A percentile compares a stretch with the other conserved stretches of the same genome.
These are phyloP conservation scores for Brachionus manjavacas DNA, from an alignment of 1,140 invertebrate genomes.

Conservation along the genomic window DNA sequence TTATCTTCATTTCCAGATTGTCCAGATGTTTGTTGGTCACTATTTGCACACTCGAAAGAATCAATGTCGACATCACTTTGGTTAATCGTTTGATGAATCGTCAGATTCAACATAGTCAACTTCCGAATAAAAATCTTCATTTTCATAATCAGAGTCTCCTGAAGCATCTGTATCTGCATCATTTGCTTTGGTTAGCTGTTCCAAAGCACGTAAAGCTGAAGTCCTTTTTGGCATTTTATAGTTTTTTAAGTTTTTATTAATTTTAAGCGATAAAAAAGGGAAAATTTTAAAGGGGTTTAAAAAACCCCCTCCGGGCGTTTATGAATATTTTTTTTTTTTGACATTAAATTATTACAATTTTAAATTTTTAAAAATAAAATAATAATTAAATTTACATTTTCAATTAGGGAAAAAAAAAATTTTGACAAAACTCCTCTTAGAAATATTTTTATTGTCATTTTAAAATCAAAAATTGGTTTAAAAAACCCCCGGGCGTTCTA, in stretches of 20 bases:
- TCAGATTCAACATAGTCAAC: background rate
- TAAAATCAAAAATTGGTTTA: too few relatives aligned
- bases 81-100: background rate
- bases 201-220: background rate
- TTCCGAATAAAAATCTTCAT: background rate
- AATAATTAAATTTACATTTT: too few relatives aligned
- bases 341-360: background rate
- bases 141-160: too few relatives aligned
- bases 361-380: too few relatives aligned
- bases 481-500: too few relatives aligned
- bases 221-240: background rate
- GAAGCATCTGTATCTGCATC: background rate
- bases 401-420: too few relatives aligned
- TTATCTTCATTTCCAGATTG: conserved; percentile 23
- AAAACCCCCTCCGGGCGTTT: background rate
- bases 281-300: background rate
- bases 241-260: background rate
- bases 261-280: background rate
- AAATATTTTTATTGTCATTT: too few relatives aligned
- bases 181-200: too few relatives aligned
- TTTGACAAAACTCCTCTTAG: too few relatives aligned
- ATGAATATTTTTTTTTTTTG: background rate
- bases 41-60: background rate
- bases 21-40: background rate
- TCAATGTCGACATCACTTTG: background rate